Evolutionary conservation across 2,113 vertebrate genomes (phyloP), one percentile per base, ranked within the genome.

Genomic region (Platysteira castanea): DNA sequence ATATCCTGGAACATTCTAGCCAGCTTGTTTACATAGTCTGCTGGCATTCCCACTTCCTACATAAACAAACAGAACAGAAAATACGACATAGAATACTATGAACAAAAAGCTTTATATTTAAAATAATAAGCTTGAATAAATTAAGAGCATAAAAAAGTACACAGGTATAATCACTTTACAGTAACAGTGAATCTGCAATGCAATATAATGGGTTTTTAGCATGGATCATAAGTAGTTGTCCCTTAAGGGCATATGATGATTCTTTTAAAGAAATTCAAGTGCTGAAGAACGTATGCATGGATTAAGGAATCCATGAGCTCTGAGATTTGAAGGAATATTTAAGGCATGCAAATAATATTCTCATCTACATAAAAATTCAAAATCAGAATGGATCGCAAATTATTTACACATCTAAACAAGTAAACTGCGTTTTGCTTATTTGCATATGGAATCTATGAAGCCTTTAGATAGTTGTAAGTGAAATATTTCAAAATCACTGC

Each of bases 1-100:
- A 99, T 99, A 98, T 99, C 99, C 84, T 99, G 99, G 97, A 99
- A 99, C 99, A 99, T 99, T 95, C 99, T 98, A 83, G 99, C 99
- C 87, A 99, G 98, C 91, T 99, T 99, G 98, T 99, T 99, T 93
- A 99, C 99, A 70, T 99, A 99, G 97, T 99, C 99, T 50, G 99
- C 99, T 37, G 99, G 99, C 99, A 99, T 99, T 83, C 99, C 99
- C 68, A 99, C 99, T 98, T 99, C 99, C 99, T 99, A 98, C 22
- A 91, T 60, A 97, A 97, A 96, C 24, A 96, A 84, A 97, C 14
- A 93, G 30, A 87, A 97, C 15, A 90, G 37, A 71, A 44, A 93
- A 61, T 33, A 53, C 77, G 21, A 46, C 61, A 91, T 1, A 59
- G 41, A 68, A 60, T 84, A 52, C 67, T 61, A 57, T 13, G n/a